phyloP scores from a whole-genome alignment of 2,888 invertebrate genomes.

The Habroteleia sp. region DNA sequence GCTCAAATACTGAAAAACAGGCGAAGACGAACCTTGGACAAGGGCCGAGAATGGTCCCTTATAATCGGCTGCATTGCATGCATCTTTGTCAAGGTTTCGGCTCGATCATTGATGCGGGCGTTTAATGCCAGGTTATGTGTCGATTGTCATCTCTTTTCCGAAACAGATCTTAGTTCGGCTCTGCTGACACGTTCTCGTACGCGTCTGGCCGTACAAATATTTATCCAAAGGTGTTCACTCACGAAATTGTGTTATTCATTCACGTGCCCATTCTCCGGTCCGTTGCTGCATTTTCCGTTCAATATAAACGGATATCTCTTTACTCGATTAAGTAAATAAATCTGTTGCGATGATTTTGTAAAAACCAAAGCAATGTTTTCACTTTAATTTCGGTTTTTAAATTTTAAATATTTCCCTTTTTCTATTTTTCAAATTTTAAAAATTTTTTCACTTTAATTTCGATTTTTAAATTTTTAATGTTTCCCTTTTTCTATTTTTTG shows the following conservation, averaged over 20 bases:
- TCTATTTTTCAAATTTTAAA: too few relatives aligned
- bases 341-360: too few relatives aligned
- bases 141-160: conserved; percentile 64
- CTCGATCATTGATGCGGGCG: conserved; percentile 60
- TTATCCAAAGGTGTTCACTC: conserved; percentile 69
- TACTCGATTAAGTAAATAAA: too few relatives aligned
- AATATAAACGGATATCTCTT: too few relatives aligned
- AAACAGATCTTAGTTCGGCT: conserved; percentile 45
- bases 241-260: conserved; percentile 69
- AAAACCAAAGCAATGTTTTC: too few relatives aligned
- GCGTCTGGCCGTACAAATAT: conserved; percentile 57
- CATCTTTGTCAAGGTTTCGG: conserved; percentile 65
- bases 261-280: conserved; percentile 18
- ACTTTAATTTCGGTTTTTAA: too few relatives aligned
- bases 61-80: conserved; percentile 74
- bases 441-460: too few relatives aligned
- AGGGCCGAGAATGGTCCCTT: conserved; percentile 69
- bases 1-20: conserved; percentile 66
- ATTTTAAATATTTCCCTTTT: too few relatives aligned
- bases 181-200: conserved; percentile 37
- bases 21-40: conserved; percentile 58
- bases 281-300: too few relatives aligned
- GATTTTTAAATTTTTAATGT: too few relatives aligned
- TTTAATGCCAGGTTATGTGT: conserved; percentile 59
- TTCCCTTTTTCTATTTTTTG: too few relatives aligned